Evolutionary conservation across 1,140 invertebrate genomes (phyloP), one percentile per base, ranked within the genome.

Genomic region (Penaeus indicus): DNA sequence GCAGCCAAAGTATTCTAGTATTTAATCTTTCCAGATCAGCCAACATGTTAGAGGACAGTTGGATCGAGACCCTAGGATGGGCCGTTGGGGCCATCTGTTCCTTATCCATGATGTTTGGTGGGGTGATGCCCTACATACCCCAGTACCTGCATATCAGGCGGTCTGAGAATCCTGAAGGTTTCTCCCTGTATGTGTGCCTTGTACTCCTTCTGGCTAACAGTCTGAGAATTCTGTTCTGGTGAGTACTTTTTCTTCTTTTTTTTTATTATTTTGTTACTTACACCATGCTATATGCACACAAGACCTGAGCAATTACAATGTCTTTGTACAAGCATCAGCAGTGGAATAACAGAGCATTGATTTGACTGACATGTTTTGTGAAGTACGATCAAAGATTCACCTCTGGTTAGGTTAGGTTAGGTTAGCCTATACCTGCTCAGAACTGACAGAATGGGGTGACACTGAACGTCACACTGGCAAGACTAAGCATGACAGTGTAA

Each of bases 221-320:
- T 84, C 94, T 99, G 75, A 95, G 99, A 91, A 99, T 99, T 92
- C 94, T 99, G 87, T 99, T 99, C 94, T 99, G 99, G 99, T 99
- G 94, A 95, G 95, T 94, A 88, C n/a, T 78, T 47, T 83, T 62
- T 82, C 7, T 8, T 38, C 5, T 1, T 38, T 1, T 42, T 4
- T 42, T 4, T 42, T 42, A 32, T 32, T 32, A 32, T 32, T 32
- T 32, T 32, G 32, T 32, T 42, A 42, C 1, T 42, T 42, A 7
- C 7, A 8, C 38, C 7, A 42, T 42, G 38, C 1, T 42, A 8
- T 8, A 42, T 42, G 38, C 38, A 42, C 7, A 42, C 38, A 42
- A 42, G 38, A 42, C 38, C 38, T 42, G 38, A 7, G 38, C 7
- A 1, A 4, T 42, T 42, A 7, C 7, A 42, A 32, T 2, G 2